Evolutionary conservation across 1,140 invertebrate genomes (phyloP).

Genomic region (Drosophila trapezifrons): DNA sequence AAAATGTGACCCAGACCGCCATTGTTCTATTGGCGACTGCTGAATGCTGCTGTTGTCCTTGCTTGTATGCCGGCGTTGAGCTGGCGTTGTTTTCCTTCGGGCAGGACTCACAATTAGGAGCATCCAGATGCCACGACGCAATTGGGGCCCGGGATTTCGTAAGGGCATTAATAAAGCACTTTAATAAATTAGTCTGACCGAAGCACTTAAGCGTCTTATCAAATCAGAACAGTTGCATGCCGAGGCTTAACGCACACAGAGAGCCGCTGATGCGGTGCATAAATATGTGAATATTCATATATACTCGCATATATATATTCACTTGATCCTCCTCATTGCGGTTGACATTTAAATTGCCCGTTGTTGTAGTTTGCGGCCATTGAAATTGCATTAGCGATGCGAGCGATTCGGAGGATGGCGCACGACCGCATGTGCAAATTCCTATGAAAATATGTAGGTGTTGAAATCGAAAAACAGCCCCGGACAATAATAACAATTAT

Average conservation of each 20-base stretch:
- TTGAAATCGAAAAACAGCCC: slow-evolving; percentile 42
- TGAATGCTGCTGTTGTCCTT: slow-evolving; percentile 9
- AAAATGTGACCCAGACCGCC: slow-evolving; percentile 61
- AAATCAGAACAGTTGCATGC: slow-evolving; percentile 50
- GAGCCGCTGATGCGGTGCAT: slow-evolving; percentile 12
- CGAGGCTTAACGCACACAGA: slow-evolving; percentile 33
- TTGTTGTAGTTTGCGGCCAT: slow-evolving; percentile 46
- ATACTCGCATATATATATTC: slow-evolving; percentile 25
- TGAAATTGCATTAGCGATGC: slow-evolving; percentile 45
- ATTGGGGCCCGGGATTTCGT: slow-evolving; percentile 46
- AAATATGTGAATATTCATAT: slow-evolving; percentile 39
- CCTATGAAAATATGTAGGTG: slow-evolving; percentile 65
- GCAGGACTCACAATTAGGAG: slow-evolving; percentile 46
- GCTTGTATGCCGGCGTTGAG: background rate
- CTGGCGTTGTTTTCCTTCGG: slow-evolving; percentile 34
- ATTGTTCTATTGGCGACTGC: slow-evolving; percentile 31
- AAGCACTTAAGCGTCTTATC: slow-evolving; percentile 61
- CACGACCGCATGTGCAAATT: slow-evolving; percentile 28
- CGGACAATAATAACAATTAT: slow-evolving; percentile 76
- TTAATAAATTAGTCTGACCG: slow-evolving; percentile 71
- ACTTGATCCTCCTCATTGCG: slow-evolving; percentile 40
- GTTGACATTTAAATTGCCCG: slow-evolving; percentile 45
- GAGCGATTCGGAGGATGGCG: too few relatives aligned
- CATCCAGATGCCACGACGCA: slow-evolving; percentile 23
- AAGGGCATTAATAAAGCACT: slow-evolving; percentile 68